Evolutionary conservation across 2,113 vertebrate genomes (phyloP).

Genomic region (Panurus biarmicus): DNA sequence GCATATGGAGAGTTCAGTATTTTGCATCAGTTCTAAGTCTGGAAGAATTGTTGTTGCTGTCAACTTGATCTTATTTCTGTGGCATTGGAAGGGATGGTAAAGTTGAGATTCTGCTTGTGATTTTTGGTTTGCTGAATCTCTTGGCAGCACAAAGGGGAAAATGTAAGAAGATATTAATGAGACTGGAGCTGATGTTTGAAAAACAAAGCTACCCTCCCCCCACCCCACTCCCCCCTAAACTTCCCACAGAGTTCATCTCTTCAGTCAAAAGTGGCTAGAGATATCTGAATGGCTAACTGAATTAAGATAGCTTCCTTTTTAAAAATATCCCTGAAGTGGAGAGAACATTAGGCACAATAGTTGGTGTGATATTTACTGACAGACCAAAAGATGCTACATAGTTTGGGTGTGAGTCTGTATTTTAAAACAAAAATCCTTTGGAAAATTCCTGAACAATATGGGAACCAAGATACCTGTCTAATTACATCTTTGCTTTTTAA

Average conservation of each 20-base stretch:
- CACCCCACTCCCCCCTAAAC: background rate
- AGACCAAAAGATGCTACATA: background rate
- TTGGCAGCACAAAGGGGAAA: background rate
- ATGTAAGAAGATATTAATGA: background rate
- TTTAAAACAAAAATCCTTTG: background rate
- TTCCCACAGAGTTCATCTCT: background rate
- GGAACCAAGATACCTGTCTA: background rate
- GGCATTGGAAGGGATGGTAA: background rate
- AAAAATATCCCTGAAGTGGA: background rate
- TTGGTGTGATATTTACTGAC: background rate
- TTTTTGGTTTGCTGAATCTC: background rate
- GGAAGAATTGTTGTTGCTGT: background rate
- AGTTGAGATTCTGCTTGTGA: background rate
- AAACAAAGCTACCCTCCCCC: fast-evolving
- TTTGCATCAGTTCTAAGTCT: background rate
- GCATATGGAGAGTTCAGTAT: background rate
- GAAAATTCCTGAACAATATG: background rate
- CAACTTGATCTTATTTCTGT: background rate
- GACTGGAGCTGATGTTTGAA: background rate
- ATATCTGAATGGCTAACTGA: background rate
- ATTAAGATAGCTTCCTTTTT: background rate
- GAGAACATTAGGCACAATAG: background rate
- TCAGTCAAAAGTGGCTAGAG: background rate
- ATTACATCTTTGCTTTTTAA: background rate
- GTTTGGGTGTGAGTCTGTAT: background rate